A percentile compares a stretch with the other conserved stretches of the same genome.
Conservation (phyloP, 2,113 vertebrate species). For the Limanda limanda region DNA sequence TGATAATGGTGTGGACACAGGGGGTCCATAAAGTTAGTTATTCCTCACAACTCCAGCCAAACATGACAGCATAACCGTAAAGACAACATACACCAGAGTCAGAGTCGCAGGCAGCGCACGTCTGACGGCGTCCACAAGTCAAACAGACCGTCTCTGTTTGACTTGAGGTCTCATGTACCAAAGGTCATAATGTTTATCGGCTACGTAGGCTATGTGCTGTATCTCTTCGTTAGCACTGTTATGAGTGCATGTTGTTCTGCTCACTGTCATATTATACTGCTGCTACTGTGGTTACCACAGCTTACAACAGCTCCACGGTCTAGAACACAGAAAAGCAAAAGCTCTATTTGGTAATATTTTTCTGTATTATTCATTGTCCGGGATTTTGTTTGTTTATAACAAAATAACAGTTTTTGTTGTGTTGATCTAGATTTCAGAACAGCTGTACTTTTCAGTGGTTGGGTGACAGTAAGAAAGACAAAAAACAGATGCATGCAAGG, state of each 20-base stretch:
- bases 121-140: background rate
- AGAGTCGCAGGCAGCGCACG: background rate
- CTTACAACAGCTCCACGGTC: background rate
- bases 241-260: background rate
- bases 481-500: too few species aligned
- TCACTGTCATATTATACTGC: background rate
- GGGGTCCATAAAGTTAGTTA: constrained; percentile 12
- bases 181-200: background rate
- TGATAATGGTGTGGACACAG: constrained; percentile 17
- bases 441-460: background rate
- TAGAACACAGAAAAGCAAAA: background rate
- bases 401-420: background rate
- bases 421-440: background rate
- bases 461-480: background rate
- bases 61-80: constrained; percentile 2
- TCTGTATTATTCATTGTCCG: background rate
- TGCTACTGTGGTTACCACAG: background rate
- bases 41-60: constrained; percentile 31
- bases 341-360: background rate
- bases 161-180: background rate
- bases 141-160: background rate
- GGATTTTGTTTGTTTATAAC: background rate
- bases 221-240: background rate
- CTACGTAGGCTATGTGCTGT: background rate
- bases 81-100: constrained; percentile 5